Conservation (phyloP, 2,113 vertebrate genomes). For the Sylvicapra grimmia region DNA sequence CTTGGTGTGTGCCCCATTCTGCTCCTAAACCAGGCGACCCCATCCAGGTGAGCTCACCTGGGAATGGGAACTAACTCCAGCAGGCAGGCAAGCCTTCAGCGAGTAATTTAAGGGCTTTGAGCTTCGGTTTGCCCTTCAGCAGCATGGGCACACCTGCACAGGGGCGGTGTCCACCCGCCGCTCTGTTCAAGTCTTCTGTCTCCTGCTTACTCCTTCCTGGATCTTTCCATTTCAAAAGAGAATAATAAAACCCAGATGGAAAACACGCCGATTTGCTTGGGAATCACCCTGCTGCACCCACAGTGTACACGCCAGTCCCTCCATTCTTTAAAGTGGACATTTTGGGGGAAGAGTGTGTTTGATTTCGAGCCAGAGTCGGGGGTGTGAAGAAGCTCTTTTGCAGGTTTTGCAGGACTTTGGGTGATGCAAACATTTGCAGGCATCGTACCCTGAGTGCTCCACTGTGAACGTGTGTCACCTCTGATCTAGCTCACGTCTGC, state of each 20-base stretch:
- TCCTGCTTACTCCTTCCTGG: not conserved
- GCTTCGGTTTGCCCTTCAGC: not conserved
- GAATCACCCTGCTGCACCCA: not conserved
- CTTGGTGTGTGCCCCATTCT: not conserved
- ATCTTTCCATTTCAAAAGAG: not conserved
- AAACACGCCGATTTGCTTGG: not conserved
- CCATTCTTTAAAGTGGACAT: not conserved
- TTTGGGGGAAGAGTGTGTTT: not conserved
- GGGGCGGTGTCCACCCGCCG: accelerated
- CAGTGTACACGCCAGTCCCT: accelerated
- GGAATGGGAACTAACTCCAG: not conserved
- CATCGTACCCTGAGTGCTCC: accelerated
- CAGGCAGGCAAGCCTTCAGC: not conserved
- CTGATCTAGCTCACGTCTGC: accelerated
- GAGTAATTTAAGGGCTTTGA: not conserved
- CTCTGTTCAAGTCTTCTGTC: too few relatives aligned
- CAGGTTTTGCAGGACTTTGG: not conserved
- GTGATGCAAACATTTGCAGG: not conserved
- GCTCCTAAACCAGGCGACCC: not conserved
- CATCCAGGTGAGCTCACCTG: not conserved
- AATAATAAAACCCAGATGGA: not conserved
- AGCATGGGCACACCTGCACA: accelerated
- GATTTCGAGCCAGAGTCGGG: not conserved
- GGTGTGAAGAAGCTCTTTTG: not conserved
- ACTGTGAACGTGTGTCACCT: too few relatives aligned